These are phyloP conservation scores for Epinotia bilunana DNA, from an alignment of 2,888 invertebrate genomes.

Conservation along the genomic window DNA sequence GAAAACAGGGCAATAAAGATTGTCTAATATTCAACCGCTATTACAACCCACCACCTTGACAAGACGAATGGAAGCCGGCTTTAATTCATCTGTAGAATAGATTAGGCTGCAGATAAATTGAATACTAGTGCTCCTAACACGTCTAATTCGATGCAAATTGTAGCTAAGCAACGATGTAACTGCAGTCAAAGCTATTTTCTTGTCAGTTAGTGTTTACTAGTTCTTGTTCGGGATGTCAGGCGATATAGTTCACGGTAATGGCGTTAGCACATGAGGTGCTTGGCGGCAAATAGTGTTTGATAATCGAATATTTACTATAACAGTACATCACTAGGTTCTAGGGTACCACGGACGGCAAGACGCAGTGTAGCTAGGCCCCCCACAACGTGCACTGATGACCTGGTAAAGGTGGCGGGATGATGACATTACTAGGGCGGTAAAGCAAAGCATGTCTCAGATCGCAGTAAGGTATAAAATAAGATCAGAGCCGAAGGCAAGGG, in stretches of 20 bases:
- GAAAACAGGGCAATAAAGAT: constrained; percentile 1
- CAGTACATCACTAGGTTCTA: too few relatives aligned
- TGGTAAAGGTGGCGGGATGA: too few relatives aligned
- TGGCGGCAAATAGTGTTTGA: neutral
- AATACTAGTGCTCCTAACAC: constrained; percentile 26
- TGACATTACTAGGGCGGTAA: too few relatives aligned
- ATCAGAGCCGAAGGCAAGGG: too few relatives aligned
- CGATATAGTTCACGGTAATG: constrained; percentile 16
- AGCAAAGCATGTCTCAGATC: too few relatives aligned
- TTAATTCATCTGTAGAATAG: constrained; percentile 9
- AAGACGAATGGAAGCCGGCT: constrained; percentile 3
- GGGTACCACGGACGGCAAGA: too few relatives aligned
- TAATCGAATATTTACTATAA: neutral
- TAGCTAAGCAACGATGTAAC: constrained; percentile 13
- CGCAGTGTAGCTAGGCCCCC: too few relatives aligned
- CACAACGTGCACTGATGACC: too few relatives aligned
- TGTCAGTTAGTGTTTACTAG: constrained; percentile 26
- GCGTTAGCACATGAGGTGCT: neutral
- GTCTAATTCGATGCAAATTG: constrained; percentile 39
- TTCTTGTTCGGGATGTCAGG: constrained; percentile 19
- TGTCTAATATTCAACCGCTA: constrained; percentile 11
- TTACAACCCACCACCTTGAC: constrained; percentile 13
- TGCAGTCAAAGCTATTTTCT: constrained; percentile 25
- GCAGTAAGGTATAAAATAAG: too few relatives aligned
- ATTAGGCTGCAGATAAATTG: constrained; percentile 19